Evolutionary conservation across 2,888 invertebrate genomes (phyloP).

Genomic region (Tetranychus truncatus): DNA sequence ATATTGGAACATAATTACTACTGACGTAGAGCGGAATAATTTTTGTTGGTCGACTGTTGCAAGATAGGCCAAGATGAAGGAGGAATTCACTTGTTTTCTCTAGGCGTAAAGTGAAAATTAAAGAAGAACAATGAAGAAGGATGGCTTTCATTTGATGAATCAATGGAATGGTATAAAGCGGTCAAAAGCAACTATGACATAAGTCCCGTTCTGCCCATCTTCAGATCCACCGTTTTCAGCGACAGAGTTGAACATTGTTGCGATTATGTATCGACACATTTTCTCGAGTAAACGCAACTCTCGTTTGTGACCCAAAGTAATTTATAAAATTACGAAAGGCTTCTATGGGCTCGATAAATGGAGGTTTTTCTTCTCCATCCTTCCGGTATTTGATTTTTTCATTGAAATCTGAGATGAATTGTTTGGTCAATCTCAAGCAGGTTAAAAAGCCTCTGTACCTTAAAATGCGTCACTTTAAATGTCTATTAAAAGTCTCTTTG

Average conservation of each 20-base stretch:
- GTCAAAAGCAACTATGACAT: slow-evolving; percentile 66
- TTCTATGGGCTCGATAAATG: slow-evolving; percentile 47
- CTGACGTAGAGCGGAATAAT: slow-evolving; percentile 49
- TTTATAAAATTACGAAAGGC: slow-evolving; percentile 49
- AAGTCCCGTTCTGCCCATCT: slow-evolving; percentile 39
- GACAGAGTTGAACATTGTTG: slow-evolving; percentile 29
- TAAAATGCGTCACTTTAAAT: too few species aligned
- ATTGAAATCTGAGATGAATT: slow-evolving; percentile 48
- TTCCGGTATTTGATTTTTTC: slow-evolving; percentile 42
- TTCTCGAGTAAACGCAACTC: slow-evolving; percentile 41
- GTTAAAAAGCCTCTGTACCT: slow-evolving; percentile 30
- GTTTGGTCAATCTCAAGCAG: slow-evolving; percentile 28
- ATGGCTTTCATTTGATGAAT: slow-evolving; percentile 73
- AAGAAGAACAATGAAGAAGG: slow-evolving; percentile 48
- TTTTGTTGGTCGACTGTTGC: slow-evolving; percentile 26
- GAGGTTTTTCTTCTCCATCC: slow-evolving; percentile 37
- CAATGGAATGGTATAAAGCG: slow-evolving; percentile 72
- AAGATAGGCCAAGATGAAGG: slow-evolving; percentile 71
- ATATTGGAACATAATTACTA: slow-evolving; percentile 80
- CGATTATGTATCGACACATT: slow-evolving; percentile 34
- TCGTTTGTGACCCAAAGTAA: slow-evolving; percentile 48
- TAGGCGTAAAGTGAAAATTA: slow-evolving; percentile 36
- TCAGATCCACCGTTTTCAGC: not conserved
- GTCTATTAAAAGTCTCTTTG: too few species aligned
- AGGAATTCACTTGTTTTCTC: slow-evolving; percentile 64